These are phyloP conservation scores for Netelia melanura DNA, from an alignment of 2,888 invertebrate species.

Conservation along the genomic window DNA sequence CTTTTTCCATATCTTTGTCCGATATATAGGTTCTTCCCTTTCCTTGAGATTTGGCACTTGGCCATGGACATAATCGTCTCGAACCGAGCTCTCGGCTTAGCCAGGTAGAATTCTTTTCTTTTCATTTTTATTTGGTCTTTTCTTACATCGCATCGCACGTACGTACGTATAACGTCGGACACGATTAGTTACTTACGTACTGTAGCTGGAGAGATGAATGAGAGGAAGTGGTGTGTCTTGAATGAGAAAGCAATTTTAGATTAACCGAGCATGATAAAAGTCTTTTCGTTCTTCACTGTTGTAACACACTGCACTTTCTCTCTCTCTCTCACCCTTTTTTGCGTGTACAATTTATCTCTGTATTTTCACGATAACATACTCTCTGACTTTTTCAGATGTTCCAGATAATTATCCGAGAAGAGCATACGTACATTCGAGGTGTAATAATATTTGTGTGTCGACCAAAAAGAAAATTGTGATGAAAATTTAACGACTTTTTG, in stretches of 20 bases:
- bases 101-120: conserved; percentile 25
- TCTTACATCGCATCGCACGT: background rate
- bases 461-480: too few relatives aligned
- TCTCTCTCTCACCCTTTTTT: background rate
- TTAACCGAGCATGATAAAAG: conserved; percentile 21
- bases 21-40: background rate
- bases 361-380: background rate
- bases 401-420: background rate
- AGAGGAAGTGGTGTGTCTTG: conserved; percentile 12
- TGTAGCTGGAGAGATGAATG: background rate
- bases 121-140: background rate
- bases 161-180: conserved; percentile 35
- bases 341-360: background rate
- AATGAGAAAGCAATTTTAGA: conserved; percentile 14
- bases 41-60: conserved; percentile 39
- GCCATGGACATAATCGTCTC: conserved; percentile 46
- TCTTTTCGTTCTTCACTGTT: background rate
- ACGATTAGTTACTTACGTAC: conserved; percentile 46
- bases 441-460: background rate
- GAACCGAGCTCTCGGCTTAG: conserved; percentile 15
- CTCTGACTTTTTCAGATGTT: background rate
- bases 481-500: too few relatives aligned
- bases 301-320: background rate
- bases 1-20: conserved; percentile 20
- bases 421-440: background rate